Conservation (phyloP, 2,888 invertebrate species). For the Drosophila kuntzei region DNA sequence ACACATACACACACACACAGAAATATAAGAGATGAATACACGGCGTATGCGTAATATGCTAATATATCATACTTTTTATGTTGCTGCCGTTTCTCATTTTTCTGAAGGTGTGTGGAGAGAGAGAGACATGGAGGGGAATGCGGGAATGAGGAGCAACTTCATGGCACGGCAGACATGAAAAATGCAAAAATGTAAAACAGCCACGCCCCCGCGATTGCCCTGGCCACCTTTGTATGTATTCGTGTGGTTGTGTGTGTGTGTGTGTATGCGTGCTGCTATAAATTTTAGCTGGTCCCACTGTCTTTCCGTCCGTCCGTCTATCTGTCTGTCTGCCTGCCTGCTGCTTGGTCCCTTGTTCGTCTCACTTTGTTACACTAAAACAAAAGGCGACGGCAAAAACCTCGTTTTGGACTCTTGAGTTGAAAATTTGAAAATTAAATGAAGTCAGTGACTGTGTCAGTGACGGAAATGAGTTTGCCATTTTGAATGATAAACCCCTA, state of each 20-base stretch:
- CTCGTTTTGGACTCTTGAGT: constrained; percentile 75
- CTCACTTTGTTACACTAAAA: constrained; percentile 70
- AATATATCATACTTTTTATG: constrained; percentile 69
- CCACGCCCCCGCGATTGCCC: constrained; percentile 49
- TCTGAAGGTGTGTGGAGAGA: constrained; percentile 5
- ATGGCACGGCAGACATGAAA: constrained; percentile 69
- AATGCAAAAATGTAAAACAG: constrained; percentile 68
- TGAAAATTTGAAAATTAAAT: constrained; percentile 75
- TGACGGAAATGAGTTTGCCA: constrained; percentile 71
- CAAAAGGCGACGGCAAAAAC: constrained; percentile 58
- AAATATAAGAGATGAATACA: constrained; percentile 28
- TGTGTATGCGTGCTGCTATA: constrained; percentile 55
- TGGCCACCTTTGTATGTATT: constrained; percentile 33
- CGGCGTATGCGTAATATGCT: constrained; percentile 70
- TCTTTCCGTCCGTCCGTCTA: constrained; percentile 9
- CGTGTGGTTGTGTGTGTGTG: constrained; percentile 14
- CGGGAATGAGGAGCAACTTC: constrained; percentile 39
- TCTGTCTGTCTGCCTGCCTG: constrained; percentile 9
- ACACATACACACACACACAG: constrained; percentile 9
- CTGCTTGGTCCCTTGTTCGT: constrained; percentile 49
- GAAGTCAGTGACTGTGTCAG: constrained; percentile 74
- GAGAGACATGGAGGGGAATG: background rate
- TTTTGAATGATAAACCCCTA: constrained; percentile 29
- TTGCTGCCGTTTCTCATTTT: constrained; percentile 19
- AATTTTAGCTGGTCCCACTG: constrained; percentile 52